Conservation (phyloP, 1,140 invertebrate species). For the Microvelia longipes region DNA sequence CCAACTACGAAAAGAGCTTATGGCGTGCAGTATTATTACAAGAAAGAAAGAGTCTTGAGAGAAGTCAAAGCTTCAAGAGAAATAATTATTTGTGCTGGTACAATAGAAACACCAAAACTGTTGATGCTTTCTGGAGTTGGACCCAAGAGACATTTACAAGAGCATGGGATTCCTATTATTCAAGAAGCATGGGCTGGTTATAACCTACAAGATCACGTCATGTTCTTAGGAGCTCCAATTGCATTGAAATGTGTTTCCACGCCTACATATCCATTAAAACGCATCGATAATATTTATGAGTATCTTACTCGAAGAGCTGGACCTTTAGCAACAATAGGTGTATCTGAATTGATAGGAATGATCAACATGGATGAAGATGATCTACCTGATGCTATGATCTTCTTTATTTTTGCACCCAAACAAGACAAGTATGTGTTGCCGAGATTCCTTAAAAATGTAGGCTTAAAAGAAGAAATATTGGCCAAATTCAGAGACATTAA, state of each 20-base stretch:
- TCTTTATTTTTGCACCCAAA: slow-evolving; percentile 1
- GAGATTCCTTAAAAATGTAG: neutral
- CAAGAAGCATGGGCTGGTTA: slow-evolving; percentile 26
- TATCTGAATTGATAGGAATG: slow-evolving; percentile 30
- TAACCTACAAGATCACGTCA: slow-evolving; percentile 38
- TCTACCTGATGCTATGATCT: slow-evolving; percentile 29
- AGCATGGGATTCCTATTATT: slow-evolving; percentile 19
- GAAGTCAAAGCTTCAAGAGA: slow-evolving; percentile 52
- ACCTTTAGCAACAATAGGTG: slow-evolving; percentile 29
- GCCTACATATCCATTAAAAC: slow-evolving; percentile 14
- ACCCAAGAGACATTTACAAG: slow-evolving; percentile 29
- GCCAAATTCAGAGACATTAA: slow-evolving; percentile 32
- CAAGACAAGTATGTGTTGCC: slow-evolving; percentile 48
- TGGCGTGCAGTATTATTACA: slow-evolving; percentile 48
- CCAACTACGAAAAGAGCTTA: slow-evolving; percentile 46
- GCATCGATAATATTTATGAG: slow-evolving; percentile 32
- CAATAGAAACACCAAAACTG: slow-evolving; percentile 29
- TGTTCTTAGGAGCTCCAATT: slow-evolving; percentile 13
- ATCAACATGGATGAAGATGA: slow-evolving; percentile 28
- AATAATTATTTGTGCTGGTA: slow-evolving; percentile 33
- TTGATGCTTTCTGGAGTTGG: slow-evolving; percentile 38
- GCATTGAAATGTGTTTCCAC: neutral
- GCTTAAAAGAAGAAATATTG: slow-evolving; percentile 53
- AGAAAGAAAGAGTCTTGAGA: slow-evolving; percentile 36
- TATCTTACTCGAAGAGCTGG: slow-evolving; percentile 32